phyloP scores from a whole-genome alignment of 92 coral and sea anemone genomes.

The Palythoa grandis region DNA sequence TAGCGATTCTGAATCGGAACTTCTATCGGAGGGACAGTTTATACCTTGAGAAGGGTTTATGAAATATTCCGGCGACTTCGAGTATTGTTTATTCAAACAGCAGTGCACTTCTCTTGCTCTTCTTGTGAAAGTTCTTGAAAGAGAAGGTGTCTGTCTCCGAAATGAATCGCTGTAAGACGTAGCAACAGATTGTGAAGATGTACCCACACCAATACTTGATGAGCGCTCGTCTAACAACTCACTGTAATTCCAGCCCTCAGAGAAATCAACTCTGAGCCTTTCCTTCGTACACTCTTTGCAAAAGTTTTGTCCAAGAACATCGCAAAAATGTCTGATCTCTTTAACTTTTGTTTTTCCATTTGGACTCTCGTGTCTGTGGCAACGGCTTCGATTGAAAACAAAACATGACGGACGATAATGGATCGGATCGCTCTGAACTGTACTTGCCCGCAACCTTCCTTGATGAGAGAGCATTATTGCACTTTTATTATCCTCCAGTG shows the following conservation, averaged over 20 bases:
- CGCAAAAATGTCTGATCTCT: slow-evolving; percentile 22
- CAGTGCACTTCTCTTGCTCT: background rate
- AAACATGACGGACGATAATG: background rate
- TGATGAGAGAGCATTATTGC: background rate
- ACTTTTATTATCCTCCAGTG: background rate
- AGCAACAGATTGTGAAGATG: background rate
- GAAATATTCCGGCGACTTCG: slow-evolving; percentile 19
- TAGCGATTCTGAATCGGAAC: slow-evolving; percentile 11
- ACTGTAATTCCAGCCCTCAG: background rate
- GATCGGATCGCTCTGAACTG: slow-evolving; percentile 1
- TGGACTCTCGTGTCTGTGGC: slow-evolving; percentile 19
- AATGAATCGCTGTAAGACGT: slow-evolving; percentile 16
- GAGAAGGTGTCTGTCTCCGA: background rate
- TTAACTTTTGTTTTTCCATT: background rate
- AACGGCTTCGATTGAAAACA: slow-evolving; percentile 5
- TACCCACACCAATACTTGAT: background rate
- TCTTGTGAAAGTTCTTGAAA: slow-evolving; percentile 8
- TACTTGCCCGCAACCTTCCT: background rate
- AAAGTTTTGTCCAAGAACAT: slow-evolving; percentile 28
- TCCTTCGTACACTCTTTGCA: slow-evolving; percentile 34
- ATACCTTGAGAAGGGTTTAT: slow-evolving; percentile 12
- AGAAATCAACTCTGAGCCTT: slow-evolving; percentile 8
- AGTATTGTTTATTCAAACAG: background rate
- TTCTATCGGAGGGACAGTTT: background rate
- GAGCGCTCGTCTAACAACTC: background rate